A percentile compares a stretch with the other conserved stretches of the same genome.
phyloP scores from a whole-genome alignment of 2,113 vertebrate species.

The Urocolius indicus region DNA sequence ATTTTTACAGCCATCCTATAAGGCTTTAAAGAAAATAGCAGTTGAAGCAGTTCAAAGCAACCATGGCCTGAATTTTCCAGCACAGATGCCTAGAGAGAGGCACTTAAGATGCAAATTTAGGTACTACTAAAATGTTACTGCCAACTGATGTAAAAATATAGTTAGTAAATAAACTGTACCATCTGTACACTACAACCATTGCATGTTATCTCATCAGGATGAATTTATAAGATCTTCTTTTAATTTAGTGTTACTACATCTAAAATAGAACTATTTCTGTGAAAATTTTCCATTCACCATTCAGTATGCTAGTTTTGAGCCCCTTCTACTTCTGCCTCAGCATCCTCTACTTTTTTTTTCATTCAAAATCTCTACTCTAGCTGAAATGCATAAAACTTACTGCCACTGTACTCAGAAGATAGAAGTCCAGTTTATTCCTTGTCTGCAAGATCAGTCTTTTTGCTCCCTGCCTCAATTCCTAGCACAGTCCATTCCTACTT shows the following conservation, averaged over 20 bases:
- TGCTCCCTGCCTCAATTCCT: neutral
- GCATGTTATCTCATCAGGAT: conserved; percentile 14
- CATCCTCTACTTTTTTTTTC: neutral
- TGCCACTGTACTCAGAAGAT: neutral
- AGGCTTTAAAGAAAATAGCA: conserved; percentile 25
- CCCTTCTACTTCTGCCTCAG: neutral
- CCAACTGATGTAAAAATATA: neutral
- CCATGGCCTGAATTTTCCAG: conserved; percentile 4
- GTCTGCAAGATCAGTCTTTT: neutral
- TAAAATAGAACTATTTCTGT: neutral
- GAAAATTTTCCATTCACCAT: neutral
- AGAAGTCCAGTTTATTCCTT: neutral
- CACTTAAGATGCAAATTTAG: conserved; percentile 21
- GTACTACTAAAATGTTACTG: conserved; percentile 52
- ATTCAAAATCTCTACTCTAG: neutral
- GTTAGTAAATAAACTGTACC: conserved; percentile 52
- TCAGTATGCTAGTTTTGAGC: neutral
- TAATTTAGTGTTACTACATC: neutral
- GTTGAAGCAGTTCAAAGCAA: conserved; percentile 13
- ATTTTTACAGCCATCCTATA: neutral
- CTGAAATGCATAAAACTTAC: neutral
- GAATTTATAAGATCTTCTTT: conserved; percentile 37
- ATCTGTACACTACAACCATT: conserved; percentile 27
- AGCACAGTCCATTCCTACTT: neutral
- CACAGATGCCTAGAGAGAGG: conserved; percentile 29